These are phyloP conservation scores for Melanotaenia boesemani DNA, from an alignment of 2,797 vertebrate genomes.

Conservation along the genomic window DNA sequence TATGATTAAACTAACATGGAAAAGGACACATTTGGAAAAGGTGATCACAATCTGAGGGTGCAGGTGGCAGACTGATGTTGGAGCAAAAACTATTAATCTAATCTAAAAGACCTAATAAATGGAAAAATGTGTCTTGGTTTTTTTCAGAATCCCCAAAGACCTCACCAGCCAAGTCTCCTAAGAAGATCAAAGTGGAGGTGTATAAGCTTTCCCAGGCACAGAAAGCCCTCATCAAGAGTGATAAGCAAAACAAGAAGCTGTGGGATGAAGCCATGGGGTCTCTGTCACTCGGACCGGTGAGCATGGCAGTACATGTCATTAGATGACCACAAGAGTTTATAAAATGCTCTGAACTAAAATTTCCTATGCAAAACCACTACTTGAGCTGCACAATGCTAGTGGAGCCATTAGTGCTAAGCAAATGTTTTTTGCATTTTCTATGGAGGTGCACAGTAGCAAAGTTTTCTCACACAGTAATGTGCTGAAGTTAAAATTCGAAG, in stretches of 20 bases:
- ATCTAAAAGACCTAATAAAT: neutral
- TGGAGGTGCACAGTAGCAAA: neutral
- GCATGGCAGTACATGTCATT: neutral
- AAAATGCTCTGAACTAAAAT: neutral
- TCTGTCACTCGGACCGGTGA: slow-evolving; percentile 91
- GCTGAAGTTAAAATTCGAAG: no score
- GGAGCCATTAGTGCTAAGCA: no score
- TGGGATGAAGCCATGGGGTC: slow-evolving; percentile 92
- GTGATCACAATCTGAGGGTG: neutral
- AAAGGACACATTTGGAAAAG: neutral
- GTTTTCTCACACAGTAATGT: no score
- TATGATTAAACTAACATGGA: neutral
- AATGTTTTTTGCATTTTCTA: no score
- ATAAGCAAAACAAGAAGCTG: slow-evolving; percentile 91
- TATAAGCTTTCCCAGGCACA: slow-evolving; percentile 92
- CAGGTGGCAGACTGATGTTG: neutral
- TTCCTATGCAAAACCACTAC: no score
- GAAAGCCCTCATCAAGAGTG: slow-evolving; percentile 89
- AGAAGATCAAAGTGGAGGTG: slow-evolving; percentile 92
- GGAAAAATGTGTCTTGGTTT: slow-evolving; percentile 16
- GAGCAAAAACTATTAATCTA: neutral
- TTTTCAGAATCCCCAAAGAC: slow-evolving; percentile 67
- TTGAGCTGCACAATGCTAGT: no score
- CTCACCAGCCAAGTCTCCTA: slow-evolving; percentile 82
- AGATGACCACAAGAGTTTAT: neutral